A percentile compares a stretch with the other conserved stretches of the same genome.
phyloP scores from a whole-genome alignment of 2,113 vertebrate genomes.

The Lipotes vexillifer region DNA sequence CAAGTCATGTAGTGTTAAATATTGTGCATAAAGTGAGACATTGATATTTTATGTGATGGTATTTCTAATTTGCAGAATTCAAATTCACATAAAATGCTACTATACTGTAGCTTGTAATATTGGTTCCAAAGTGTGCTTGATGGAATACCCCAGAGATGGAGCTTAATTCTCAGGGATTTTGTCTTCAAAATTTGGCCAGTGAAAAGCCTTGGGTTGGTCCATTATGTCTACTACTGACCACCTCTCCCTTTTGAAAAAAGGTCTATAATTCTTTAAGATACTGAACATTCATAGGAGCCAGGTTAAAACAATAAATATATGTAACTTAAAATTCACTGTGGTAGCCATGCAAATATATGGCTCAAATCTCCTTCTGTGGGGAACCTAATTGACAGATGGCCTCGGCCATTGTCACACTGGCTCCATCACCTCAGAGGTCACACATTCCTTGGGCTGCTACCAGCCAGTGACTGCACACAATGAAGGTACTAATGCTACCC shows the following conservation, averaged over 20 bases:
- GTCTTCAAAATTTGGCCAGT: neutral
- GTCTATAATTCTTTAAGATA: neutral
- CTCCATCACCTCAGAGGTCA: neutral
- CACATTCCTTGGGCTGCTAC: rapidly evolving
- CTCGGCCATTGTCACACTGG: no score
- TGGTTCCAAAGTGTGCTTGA: neutral
- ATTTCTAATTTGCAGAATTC: constrained; percentile 39
- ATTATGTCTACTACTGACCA: neutral
- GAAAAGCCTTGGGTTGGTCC: neutral
- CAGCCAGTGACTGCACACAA: no score
- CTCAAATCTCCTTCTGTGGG: neutral
- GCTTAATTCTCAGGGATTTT: neutral
- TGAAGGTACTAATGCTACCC: rapidly evolving
- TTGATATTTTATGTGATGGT: constrained; percentile 31
- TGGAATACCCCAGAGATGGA: neutral
- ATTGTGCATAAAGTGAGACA: constrained; percentile 25
- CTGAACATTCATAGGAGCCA: neutral
- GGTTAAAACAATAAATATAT: neutral
- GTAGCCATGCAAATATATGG: neutral
- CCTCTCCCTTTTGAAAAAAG: neutral
- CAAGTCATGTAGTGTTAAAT: constrained; percentile 27
- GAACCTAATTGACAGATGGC: neutral
- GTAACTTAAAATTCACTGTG: neutral
- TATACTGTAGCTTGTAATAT: neutral
- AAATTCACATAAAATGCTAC: constrained; percentile 16